A percentile compares a stretch with the other conserved stretches of the same genome.
Evolutionary conservation across 1,140 invertebrate genomes (phyloP).

Genomic region (Chironomus striatipennis): DNA sequence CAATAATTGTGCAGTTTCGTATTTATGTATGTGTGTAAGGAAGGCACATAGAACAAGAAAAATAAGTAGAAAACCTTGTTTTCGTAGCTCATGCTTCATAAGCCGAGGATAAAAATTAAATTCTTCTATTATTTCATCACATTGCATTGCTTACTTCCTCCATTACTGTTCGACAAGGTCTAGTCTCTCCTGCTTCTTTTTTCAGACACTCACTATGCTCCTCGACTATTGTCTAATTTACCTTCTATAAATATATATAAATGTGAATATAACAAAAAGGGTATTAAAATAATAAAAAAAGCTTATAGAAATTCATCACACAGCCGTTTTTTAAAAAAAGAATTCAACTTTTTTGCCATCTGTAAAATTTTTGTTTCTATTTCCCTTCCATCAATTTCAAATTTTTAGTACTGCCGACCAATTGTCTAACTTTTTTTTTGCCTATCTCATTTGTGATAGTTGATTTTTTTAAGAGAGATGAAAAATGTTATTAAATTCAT

Average conservation of each 20-base stretch:
- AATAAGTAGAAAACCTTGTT: background rate
- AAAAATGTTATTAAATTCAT: too few relatives aligned
- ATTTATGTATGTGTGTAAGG: too few relatives aligned
- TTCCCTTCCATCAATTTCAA: background rate
- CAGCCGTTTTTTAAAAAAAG: background rate
- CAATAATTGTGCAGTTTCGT: too few relatives aligned
- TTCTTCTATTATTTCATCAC: background rate
- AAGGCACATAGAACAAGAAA: too few relatives aligned
- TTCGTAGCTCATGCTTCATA: background rate
- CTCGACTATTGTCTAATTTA: background rate
- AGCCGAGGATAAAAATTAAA: background rate
- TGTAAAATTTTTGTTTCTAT: slow-evolving; percentile 10
- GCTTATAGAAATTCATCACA: slow-evolving; percentile 20
- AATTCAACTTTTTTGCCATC: background rate
- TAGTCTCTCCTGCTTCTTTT: background rate
- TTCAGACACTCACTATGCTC: background rate
- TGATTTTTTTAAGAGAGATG: background rate
- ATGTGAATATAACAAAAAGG: background rate
- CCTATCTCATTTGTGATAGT: background rate
- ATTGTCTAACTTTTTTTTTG: slow-evolving; percentile 1
- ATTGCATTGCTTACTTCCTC: background rate
- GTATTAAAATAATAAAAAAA: slow-evolving; percentile 24
- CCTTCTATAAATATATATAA: slow-evolving; percentile 2
- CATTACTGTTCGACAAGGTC: background rate
- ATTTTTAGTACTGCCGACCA: background rate